phyloP scores from a whole-genome alignment of 2,888 invertebrate genomes.

The Acanthosepion pharaonis region DNA sequence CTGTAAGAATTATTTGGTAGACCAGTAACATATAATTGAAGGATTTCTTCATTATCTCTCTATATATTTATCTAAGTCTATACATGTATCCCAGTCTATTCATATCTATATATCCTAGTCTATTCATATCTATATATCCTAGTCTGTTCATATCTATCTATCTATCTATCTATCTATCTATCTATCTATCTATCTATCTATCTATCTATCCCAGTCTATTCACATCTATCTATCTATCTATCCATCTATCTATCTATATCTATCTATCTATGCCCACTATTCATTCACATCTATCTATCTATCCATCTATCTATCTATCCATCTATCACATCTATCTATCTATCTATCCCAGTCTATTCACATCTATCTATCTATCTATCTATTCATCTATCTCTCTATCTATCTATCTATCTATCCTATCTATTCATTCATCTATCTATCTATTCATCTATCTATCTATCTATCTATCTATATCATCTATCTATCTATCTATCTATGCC shows the following conservation, averaged over 20 bases:
- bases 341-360: neutral
- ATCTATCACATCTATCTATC: too few species aligned
- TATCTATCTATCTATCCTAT: too few species aligned
- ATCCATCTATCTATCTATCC: too few species aligned
- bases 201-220: neutral
- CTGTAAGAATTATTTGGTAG: too few species aligned
- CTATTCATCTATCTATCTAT: neutral
- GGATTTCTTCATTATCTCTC: neutral
- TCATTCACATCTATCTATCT: too few species aligned
- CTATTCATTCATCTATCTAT: neutral
- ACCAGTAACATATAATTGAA: too few species aligned
- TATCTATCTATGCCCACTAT: too few species aligned
- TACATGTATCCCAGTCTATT: neutral
- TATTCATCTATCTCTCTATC: neutral
- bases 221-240: neutral
- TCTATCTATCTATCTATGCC: too few species aligned
- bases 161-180: neutral
- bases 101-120: neutral
- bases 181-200: too few species aligned
- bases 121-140: neutral
- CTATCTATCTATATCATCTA: too few species aligned
- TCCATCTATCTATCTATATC: neutral
- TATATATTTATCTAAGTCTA: neutral
- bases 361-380: neutral
- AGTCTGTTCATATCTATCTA: neutral